Conservation (phyloP, 2,888 invertebrate genomes). For the Harpalus rubripes region DNA sequence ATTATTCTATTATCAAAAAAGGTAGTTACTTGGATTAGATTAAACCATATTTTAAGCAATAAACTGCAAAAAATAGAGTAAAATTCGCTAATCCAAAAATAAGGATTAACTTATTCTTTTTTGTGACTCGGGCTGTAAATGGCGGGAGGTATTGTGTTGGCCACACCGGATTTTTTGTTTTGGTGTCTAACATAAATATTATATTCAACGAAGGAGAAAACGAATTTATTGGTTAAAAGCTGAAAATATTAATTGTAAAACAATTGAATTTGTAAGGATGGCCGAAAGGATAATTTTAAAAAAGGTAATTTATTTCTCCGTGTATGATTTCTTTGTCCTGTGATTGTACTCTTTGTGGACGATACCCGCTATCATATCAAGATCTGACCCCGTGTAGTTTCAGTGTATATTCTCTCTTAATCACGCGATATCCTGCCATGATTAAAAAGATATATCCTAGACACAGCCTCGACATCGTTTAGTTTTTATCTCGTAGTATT, state of each 20-base stretch:
- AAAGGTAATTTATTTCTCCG: not conserved
- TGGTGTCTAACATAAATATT: too few species aligned
- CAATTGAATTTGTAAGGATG: too few species aligned
- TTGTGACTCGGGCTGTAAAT: too few species aligned
- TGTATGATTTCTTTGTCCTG: not conserved
- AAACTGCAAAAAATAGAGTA: too few species aligned
- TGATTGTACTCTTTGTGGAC: slow-evolving; percentile 9
- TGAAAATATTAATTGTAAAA: not conserved
- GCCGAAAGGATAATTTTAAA: not conserved
- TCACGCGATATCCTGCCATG: slow-evolving; percentile 58
- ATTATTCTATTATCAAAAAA: too few species aligned
- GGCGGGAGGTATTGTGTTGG: too few species aligned
- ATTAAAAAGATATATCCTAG: slow-evolving; percentile 58
- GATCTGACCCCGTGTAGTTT: slow-evolving; percentile 52
- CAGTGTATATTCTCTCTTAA: slow-evolving; percentile 53
- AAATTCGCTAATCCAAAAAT: too few species aligned
- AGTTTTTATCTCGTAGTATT: slow-evolving; percentile 54
- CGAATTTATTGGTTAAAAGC: not conserved
- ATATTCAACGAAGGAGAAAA: too few species aligned
- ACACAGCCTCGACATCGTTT: slow-evolving; percentile 55
- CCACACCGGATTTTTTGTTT: too few species aligned
- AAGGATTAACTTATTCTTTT: too few species aligned
- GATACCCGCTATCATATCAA: slow-evolving; percentile 37
- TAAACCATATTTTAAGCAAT: too few species aligned
- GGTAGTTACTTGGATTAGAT: too few species aligned